These are phyloP conservation scores for Pseudococcus longispinus DNA, from an alignment of 2,888 invertebrate genomes.

Conservation along the genomic window DNA sequence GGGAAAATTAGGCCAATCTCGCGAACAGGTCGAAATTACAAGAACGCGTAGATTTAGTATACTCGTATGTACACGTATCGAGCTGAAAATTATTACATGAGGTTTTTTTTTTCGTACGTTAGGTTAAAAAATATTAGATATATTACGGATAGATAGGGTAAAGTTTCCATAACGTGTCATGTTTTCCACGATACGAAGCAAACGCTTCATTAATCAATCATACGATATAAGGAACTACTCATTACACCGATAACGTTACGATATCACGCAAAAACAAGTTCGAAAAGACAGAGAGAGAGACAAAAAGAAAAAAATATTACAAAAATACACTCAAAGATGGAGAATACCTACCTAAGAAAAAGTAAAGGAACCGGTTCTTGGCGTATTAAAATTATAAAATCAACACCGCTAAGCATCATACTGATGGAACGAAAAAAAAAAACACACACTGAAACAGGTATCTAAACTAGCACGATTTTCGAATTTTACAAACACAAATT, in stretches of 20 bases:
- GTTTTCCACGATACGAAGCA: constrained; percentile 5
- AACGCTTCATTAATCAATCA: constrained; percentile 43
- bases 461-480: constrained; percentile 42
- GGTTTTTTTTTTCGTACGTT: background rate
- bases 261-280: constrained; percentile 41
- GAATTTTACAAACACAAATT: constrained; percentile 41
- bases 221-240: constrained; percentile 20
- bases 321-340: constrained; percentile 18
- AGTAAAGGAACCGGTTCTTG: constrained; percentile 39
- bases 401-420: constrained; percentile 13
- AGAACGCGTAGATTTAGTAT: constrained; percentile 5
- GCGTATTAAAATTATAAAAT: constrained; percentile 12
- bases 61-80: background rate
- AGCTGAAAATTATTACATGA: background rate
- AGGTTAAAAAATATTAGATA: background rate
- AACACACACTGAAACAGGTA: constrained; percentile 39
- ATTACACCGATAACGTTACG: constrained; percentile 39
- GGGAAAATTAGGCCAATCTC: constrained; percentile 30
- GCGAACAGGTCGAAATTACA: background rate
- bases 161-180: constrained; percentile 19
- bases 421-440: constrained; percentile 8
- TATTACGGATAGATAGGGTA: background rate
- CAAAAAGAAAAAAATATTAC: background rate
- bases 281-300: background rate
- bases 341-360: constrained; percentile 34